Evolutionary conservation across 1,140 invertebrate species (phyloP), one percentile per base, ranked within the genome.

Genomic region (Dreissena rostriformis): DNA sequence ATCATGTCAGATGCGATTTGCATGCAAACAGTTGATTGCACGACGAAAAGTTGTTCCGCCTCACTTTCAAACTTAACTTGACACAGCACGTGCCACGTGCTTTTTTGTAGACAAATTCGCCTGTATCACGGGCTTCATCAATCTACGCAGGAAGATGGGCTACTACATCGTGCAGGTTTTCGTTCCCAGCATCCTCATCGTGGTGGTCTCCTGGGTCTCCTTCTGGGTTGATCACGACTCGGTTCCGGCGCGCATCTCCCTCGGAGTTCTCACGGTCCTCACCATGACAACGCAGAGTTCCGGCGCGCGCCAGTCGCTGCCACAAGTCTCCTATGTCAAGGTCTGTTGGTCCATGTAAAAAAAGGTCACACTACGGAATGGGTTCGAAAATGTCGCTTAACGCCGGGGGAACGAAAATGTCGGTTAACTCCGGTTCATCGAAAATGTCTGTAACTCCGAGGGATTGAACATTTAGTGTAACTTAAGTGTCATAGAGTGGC

Each of bases 131-230:
- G 68, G 67, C 19, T 70, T 22, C 14, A 67, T 86, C 8, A 53
- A 28, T 92, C 94, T 99, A 11, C 96, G 97, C 89, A 94, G 98
- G 17, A 96, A 98, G 91, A 97, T 97, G 2, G 97, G 97, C 55
- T 98, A 98, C 92, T 98, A 98, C 93, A 95, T 98, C 4, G 97
- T 98, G 86, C 97, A 97, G 94, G 97, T 98, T 12, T 98, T 98
- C 93, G 95, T 98, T 52, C 98, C 98, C 0, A 98, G 97, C 91
- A 97, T 98, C 72, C 95, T 99, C 49, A 97, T 99, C 81, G 98
- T 99, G 0, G 97, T 98, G 0, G 94, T 99, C 0, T 98, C 97
- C 0, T 99, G 98, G 98, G 98, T 99, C 0, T 98, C 97, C 0
- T 99, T 99, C 93, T 99, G 97, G 97, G 95, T 96, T 74, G 95